phyloP scores from a whole-genome alignment of 2,888 invertebrate species.

The Diarsia brunnea region DNA sequence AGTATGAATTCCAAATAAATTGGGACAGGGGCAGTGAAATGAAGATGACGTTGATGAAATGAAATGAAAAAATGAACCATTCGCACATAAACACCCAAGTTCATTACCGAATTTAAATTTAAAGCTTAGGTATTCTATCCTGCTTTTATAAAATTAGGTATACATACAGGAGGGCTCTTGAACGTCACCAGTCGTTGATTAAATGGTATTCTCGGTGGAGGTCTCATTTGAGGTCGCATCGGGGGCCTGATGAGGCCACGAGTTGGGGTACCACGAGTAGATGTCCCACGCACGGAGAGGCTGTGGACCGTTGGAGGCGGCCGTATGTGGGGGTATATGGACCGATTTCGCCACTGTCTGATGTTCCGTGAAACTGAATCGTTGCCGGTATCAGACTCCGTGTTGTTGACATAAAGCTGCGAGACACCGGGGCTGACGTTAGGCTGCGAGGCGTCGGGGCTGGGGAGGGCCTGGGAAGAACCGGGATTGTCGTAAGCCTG shows the following conservation, averaged over 20 bases:
- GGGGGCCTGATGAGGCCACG: slow-evolving; percentile 28
- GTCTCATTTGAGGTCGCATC: slow-evolving; percentile 28
- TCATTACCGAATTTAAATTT: neutral
- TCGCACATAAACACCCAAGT: neutral
- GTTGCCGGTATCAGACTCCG: slow-evolving; percentile 27
- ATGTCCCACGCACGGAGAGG: slow-evolving; percentile 1
- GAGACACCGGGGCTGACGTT: slow-evolving; percentile 7
- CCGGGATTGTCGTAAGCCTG: neutral
- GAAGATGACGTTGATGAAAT: neutral
- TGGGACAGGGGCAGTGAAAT: neutral
- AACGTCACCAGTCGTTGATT: slow-evolving; percentile 61
- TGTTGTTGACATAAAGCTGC: slow-evolving; percentile 8
- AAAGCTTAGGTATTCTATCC: slow-evolving; percentile 14
- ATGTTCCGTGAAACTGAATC: neutral
- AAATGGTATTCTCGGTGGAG: slow-evolving; percentile 16
- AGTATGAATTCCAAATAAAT: neutral
- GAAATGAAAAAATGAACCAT: neutral
- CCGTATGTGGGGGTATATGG: slow-evolving; percentile 36
- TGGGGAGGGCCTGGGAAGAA: neutral
- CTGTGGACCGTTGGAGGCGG: slow-evolving; percentile 3
- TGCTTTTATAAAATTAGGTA: slow-evolving; percentile 43
- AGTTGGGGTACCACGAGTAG: slow-evolving; percentile 4
- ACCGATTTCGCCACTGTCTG: slow-evolving; percentile 49
- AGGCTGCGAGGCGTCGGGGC: neutral
- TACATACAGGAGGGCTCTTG: slow-evolving; percentile 71